Evolutionary conservation across 23 tunicate species (phyloP).

Genomic region (Ascidia mentula): DNA sequence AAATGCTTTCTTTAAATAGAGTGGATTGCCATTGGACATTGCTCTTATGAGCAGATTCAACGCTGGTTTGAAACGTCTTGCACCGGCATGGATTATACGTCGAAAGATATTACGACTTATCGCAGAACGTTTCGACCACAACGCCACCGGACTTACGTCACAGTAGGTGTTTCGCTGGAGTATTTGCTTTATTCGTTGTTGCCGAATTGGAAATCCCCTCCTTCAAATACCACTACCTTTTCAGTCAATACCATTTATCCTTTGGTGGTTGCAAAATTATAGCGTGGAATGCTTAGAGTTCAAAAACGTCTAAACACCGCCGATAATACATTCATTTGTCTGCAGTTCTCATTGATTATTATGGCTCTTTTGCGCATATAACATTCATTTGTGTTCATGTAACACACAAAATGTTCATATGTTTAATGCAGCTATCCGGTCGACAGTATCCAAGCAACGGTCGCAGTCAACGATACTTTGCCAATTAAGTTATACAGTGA

Average conservation of each 20-base stretch:
- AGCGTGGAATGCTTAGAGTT: too few species aligned
- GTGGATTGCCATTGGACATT: conserved; percentile 34
- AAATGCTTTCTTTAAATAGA: neutral
- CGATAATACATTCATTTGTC: too few species aligned
- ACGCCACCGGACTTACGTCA: conserved; percentile 21
- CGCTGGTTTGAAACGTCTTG: neutral
- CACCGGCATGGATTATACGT: conserved; percentile 22
- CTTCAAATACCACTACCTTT: too few species aligned
- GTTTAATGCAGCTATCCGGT: conserved; percentile 19
- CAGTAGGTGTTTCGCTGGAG: neutral
- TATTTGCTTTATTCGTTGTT: too few species aligned
- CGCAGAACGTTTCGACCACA: conserved; percentile 19
- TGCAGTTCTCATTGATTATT: too few species aligned
- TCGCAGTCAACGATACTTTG: conserved; percentile 46
- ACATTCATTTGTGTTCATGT: neutral
- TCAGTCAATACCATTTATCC: too few species aligned
- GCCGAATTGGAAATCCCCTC: too few species aligned
- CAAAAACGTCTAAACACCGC: too few species aligned
- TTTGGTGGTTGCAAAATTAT: too few species aligned
- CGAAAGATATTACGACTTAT: neutral
- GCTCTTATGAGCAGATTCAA: conserved; percentile 18
- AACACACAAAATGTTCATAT: too few species aligned
- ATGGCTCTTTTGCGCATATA: too few species aligned
- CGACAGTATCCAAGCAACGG: neutral
- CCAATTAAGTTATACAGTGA: conserved; percentile 45